Evolutionary conservation across 92 coral and sea anemone species (phyloP).

Genomic region (Bergia puertoricense): DNA sequence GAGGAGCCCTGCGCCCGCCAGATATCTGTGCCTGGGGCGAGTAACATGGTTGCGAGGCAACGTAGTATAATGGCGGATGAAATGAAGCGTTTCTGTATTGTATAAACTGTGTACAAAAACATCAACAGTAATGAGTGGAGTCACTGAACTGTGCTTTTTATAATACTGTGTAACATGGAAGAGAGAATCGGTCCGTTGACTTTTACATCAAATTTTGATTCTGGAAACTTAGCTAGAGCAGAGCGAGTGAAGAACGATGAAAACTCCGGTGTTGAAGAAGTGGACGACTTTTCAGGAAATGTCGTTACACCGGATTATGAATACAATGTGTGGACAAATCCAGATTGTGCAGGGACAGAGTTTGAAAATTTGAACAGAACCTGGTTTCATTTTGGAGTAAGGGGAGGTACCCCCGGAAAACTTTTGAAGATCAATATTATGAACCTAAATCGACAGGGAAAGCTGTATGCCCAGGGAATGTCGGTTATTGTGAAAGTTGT

Average conservation of each 20-base stretch:
- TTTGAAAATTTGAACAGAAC: constrained; percentile 89
- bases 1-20: too few relatives aligned
- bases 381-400: constrained; percentile 97
- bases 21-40: constrained; percentile 44
- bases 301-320: constrained; percentile 78
- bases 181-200: constrained; percentile 88
- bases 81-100: constrained; percentile 20
- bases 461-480: constrained; percentile 93
- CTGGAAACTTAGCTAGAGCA: constrained; percentile 92
- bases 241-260: constrained; percentile 83
- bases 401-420: constrained; percentile 85
- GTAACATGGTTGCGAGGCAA: constrained; percentile 74
- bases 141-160: not conserved
- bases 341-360: constrained; percentile 92
- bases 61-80: constrained; percentile 55
- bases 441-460: constrained; percentile 97
- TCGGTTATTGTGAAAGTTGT: constrained; percentile 83
- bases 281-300: constrained; percentile 42
- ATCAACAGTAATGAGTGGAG: not conserved
- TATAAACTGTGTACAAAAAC: constrained; percentile 1
- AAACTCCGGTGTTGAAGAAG: constrained; percentile 52
- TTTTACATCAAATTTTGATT: constrained; percentile 96
- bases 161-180: constrained; percentile 65
- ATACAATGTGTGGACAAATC: constrained; percentile 94
- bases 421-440: constrained; percentile 79